Base-by-base conservation (phyloP, 2,888 invertebrate species). In the Drosophila mimica region DNA sequence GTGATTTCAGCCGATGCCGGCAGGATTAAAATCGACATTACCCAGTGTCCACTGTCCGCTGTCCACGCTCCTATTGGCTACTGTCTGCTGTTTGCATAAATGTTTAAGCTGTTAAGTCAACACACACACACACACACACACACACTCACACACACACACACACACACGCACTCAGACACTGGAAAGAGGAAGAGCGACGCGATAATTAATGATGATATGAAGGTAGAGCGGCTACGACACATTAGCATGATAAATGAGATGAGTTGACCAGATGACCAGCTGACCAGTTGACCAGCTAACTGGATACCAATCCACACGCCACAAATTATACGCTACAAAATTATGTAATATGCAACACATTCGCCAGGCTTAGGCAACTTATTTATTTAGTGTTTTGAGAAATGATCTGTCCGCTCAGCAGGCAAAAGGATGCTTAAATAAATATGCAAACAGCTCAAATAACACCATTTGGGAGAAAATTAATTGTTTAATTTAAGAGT, bases 161-260 rank as follows among this genome's bases (percentile, higher is more conserved):
- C n/a, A 38, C 8, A 38, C 38, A 17, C 8, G 17, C 17, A 40
- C 17, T 2, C n/a, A 17, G 34, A 20, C 6, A 15, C 25, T 25
- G 25, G 25, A 46, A 34, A 8, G 60, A 54, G n/a, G 54, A 58
- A 58, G 52, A 65, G 67, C 64, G 72, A 71, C 70, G 66, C 57
- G 69, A 76, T 88, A 88, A 87, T 87, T 87, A 86, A 87, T 87
- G 87, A 87, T 87, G 74, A 66, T 73, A 62, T 64, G 67, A 68
- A 69, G 75, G 62, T 75, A 72, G 48, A 65, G 49, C 64, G 49
- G 57, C 70, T 51, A 13, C 28, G 43, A 79, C 77, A 76, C 79
- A 88, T 87, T 88, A 88, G 87, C 76, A 87, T 87, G 87, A 87
- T 86, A 88, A 87, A 87, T 88, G 82, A 67, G 33, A 56, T 56